Conservation (phyloP, 2,113 vertebrate species). For the Halichoerus grypus region DNA sequence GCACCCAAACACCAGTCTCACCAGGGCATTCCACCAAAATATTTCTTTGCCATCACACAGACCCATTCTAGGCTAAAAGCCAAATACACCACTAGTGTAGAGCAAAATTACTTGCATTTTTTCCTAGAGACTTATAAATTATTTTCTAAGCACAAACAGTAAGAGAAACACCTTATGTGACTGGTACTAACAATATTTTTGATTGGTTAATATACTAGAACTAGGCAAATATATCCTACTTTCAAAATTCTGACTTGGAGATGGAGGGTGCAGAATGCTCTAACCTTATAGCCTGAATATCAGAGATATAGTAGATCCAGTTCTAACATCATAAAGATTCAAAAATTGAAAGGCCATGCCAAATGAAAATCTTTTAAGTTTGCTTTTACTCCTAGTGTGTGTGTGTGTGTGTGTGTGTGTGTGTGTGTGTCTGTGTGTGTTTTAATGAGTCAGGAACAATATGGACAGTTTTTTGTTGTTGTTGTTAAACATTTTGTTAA, state of each 20-base stretch:
- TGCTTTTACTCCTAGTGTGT: neutral
- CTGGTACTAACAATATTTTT: neutral
- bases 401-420: neutral
- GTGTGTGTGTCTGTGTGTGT: neutral
- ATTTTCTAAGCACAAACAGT: neutral
- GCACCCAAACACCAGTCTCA: neutral
- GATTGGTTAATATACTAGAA: neutral
- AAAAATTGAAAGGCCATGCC: neutral
- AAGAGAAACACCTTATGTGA: neutral
- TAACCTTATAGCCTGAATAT: neutral
- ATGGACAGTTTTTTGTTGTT: neutral
- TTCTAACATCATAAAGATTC: slow-evolving; percentile 43
- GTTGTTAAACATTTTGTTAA: too few relatives aligned
- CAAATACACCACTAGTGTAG: slow-evolving; percentile 18
- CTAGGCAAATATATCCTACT: slow-evolving; percentile 30
- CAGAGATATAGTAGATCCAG: neutral
- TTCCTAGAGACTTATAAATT: neutral
- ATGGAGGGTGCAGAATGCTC: neutral
- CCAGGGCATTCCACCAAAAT: neutral
- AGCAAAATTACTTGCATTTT: neutral
- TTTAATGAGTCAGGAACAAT: neutral
- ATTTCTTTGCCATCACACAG: neutral
- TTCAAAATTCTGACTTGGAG: slow-evolving; percentile 42
- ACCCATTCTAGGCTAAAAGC: neutral
- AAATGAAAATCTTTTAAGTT: slow-evolving; percentile 41